Conservation (phyloP, 2,888 invertebrate genomes). For the Orthosia cruda region DNA sequence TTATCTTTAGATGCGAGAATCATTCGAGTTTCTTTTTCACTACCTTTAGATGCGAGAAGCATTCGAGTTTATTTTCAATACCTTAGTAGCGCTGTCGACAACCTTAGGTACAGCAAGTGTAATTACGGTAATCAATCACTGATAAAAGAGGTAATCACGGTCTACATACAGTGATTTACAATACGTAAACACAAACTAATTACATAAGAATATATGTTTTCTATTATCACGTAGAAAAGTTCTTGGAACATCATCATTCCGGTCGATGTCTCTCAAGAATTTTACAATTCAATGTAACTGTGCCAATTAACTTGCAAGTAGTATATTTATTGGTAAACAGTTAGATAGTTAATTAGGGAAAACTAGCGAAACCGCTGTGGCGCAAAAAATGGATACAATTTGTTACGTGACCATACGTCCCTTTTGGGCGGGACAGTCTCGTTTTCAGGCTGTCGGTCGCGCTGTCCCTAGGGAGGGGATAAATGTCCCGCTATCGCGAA, state of each 20-base stretch:
- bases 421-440: too few species aligned
- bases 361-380: conserved; percentile 39
- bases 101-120: conserved; percentile 55
- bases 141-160: conserved; percentile 57
- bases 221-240: conserved; percentile 17
- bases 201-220: conserved; percentile 32
- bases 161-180: conserved; percentile 38
- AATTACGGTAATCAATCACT: conserved; percentile 65
- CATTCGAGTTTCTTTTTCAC: too few species aligned
- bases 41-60: conserved; percentile 6
- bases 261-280: conserved; percentile 40
- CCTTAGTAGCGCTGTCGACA: conserved; percentile 31
- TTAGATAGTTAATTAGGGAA: conserved; percentile 57
- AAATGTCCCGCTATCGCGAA: too few species aligned
- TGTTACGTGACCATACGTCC: too few species aligned
- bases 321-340: conserved; percentile 53
- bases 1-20: too few species aligned
- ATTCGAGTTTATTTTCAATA: conserved; percentile 45
- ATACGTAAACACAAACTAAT: conserved; percentile 52
- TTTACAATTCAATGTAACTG: conserved; percentile 39
- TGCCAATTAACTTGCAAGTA: conserved; percentile 42
- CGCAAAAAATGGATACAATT: conserved; percentile 62
- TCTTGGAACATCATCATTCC: conserved; percentile 30
- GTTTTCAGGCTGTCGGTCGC: too few species aligned
- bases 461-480: too few species aligned